Conservation (phyloP, 1,140 invertebrate species). For the Bradysia coprophila region DNA sequence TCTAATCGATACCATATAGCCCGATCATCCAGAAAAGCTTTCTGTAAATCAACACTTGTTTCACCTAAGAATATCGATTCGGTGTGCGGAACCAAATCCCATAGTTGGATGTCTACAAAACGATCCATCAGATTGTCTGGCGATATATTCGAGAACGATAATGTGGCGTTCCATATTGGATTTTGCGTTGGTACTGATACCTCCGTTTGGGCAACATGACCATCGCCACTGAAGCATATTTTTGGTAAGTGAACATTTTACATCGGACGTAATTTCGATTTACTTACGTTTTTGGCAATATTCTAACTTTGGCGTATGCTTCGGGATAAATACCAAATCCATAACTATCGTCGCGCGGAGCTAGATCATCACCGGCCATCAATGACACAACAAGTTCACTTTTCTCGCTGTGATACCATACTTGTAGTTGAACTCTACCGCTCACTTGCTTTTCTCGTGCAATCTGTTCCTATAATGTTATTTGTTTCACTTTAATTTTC, state of each 20-base stretch:
- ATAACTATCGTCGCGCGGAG: slow-evolving; percentile 48
- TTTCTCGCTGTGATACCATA: slow-evolving; percentile 67
- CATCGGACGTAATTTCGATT: too few relatives aligned
- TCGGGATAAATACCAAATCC: slow-evolving; percentile 56
- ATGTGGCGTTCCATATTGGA: slow-evolving; percentile 79
- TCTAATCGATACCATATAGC: slow-evolving; percentile 76
- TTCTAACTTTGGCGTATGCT: slow-evolving; percentile 61
- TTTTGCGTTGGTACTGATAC: slow-evolving; percentile 65
- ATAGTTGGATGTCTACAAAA: slow-evolving; percentile 67
- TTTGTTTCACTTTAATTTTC: too few relatives aligned
- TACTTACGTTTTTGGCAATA: slow-evolving; percentile 60
- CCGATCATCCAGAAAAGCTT: slow-evolving; percentile 66
- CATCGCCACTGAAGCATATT: slow-evolving; percentile 46
- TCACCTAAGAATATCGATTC: slow-evolving; percentile 72
- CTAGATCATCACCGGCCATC: slow-evolving; percentile 65
- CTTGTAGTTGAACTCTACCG: slow-evolving; percentile 63
- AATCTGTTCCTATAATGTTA: too few relatives aligned
- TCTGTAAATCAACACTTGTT: slow-evolving; percentile 53
- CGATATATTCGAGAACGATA: slow-evolving; percentile 56
- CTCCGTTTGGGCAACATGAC: slow-evolving; percentile 53
- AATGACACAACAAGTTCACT: slow-evolving; percentile 65
- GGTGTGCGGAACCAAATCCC: slow-evolving; percentile 64
- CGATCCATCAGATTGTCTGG: slow-evolving; percentile 59
- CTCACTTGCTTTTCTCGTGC: slow-evolving; percentile 52
- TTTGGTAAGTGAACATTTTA: too few relatives aligned